phyloP scores from a whole-genome alignment of 2,113 vertebrate species.

The Cavia porcellus region DNA sequence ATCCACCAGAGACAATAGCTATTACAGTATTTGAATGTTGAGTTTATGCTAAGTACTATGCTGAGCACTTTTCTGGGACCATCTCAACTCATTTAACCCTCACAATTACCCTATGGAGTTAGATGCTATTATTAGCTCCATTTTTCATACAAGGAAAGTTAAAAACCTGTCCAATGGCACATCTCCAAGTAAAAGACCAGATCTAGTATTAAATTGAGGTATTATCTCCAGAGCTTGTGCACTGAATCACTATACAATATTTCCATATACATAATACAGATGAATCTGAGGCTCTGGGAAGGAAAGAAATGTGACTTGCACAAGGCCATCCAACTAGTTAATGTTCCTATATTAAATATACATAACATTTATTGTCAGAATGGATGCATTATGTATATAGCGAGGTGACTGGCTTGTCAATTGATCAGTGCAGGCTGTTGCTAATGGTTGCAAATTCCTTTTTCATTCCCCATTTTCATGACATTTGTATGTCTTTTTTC shows the following conservation, averaged over 20 bases:
- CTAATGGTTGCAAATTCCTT: not conserved
- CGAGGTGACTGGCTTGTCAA: not conserved
- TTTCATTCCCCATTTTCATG: not conserved
- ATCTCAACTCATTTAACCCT: conserved; percentile 59
- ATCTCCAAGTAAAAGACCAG: not conserved
- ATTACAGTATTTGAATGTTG: not conserved
- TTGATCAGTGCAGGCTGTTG: not conserved
- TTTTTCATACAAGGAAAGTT: conserved; percentile 27
- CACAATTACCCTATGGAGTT: not conserved
- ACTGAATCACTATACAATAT: not conserved
- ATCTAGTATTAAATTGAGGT: not conserved
- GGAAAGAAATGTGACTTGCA: not conserved
- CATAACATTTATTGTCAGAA: not conserved
- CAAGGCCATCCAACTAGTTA: not conserved
- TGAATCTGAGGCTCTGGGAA: not conserved
- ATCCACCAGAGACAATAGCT: not conserved
- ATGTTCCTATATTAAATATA: not conserved
- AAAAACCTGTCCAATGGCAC: conserved; percentile 27
- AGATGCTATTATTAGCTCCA: conserved; percentile 11
- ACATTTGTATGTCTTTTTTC: not conserved
- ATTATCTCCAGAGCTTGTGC: not conserved
- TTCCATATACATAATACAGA: not conserved
- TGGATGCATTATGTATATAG: not conserved
- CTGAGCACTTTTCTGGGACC: conserved; percentile 18
- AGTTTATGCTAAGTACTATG: not conserved